Conservation (phyloP, 1,140 invertebrate genomes). For the roundworm (Caenorhabditis elegans) region WBcel235 BX284603.4:404001-404500, state of each 20-base stretch:
- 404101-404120: neutral
- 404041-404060: neutral
- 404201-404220: too few relatives aligned
- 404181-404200: too few relatives aligned
- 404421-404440: neutral
- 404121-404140: neutral
- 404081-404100: neutral
- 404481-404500: too few relatives aligned
- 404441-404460: neutral
- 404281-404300: too few relatives aligned
- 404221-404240: too few relatives aligned
- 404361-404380: constrained; percentile 22
- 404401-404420: neutral
- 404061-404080: neutral
- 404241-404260: too few relatives aligned
- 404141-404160: too few relatives aligned
- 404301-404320: neutral
- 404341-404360: constrained; percentile 9
- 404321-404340: constrained; percentile 4
- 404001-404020: neutral
- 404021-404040: constrained; percentile 11
- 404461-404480: too few relatives aligned
- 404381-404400: constrained; percentile 15
- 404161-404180: too few relatives aligned
- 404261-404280: too few relatives aligned